Conservation (phyloP, 2,888 invertebrate species). For the Cataglyphis livida region DNA sequence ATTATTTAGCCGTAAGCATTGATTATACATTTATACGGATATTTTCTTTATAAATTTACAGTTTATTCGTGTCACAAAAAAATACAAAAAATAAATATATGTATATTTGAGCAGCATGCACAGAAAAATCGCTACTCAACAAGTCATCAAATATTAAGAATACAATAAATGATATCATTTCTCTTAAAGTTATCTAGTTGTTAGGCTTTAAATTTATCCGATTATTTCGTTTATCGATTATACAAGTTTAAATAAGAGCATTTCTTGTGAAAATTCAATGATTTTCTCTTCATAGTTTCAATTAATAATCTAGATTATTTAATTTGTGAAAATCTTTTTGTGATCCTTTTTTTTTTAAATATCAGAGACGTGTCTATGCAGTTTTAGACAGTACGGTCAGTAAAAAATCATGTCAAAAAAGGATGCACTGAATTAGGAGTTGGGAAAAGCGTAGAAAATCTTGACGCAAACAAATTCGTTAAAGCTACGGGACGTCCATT, state of each 20-base stretch:
- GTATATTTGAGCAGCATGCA: not conserved
- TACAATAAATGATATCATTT: not conserved
- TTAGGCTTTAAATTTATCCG: not conserved
- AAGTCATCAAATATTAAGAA: not conserved
- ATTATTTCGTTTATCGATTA: not conserved
- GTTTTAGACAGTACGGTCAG: too few species aligned
- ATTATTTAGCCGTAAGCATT: slow-evolving; percentile 5
- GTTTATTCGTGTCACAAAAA: not conserved
- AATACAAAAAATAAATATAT: not conserved
- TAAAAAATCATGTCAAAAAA: not conserved
- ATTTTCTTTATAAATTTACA: not conserved
- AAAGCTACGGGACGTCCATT: slow-evolving; percentile 1
- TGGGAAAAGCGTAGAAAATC: not conserved
- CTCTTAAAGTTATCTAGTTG: not conserved
- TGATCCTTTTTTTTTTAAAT: not conserved
- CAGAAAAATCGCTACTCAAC: not conserved
- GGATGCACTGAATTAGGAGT: not conserved
- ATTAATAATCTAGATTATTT: not conserved
- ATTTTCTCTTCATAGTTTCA: not conserved
- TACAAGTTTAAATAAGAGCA: not conserved
- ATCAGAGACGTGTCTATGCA: too few species aligned
- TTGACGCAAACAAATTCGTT: slow-evolving; percentile 10
- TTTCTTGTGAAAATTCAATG: not conserved
- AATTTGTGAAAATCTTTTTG: not conserved
- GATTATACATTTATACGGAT: slow-evolving; percentile 7